Evolutionary conservation across 1,140 invertebrate species (phyloP).

Genomic region (Dinoponera quadriceps): DNA sequence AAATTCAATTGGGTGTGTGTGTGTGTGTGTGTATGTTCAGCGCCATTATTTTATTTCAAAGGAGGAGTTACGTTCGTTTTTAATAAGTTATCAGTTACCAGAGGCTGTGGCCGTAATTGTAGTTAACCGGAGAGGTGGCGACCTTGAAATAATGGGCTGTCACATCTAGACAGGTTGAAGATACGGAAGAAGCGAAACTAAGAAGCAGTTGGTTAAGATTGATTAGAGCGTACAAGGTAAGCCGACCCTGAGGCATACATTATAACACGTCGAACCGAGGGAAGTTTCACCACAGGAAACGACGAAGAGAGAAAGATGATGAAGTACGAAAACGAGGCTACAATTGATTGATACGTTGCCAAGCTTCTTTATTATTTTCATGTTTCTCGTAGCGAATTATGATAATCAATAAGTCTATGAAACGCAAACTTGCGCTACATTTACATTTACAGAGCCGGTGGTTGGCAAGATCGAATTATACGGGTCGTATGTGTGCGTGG

Average conservation of each 20-base stretch:
- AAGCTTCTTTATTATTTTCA: constrained; percentile 14
- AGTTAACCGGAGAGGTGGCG: constrained; percentile 38
- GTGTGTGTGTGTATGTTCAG: no score
- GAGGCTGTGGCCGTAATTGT: background rate
- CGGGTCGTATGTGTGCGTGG: background rate
- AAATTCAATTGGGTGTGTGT: no score
- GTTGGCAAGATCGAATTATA: background rate
- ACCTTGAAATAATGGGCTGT: constrained; percentile 64
- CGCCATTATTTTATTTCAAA: no score
- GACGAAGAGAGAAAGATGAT: background rate
- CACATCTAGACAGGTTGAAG: constrained; percentile 61
- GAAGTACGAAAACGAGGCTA: background rate
- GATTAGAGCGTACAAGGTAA: constrained; percentile 47
- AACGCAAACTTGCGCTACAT: background rate
- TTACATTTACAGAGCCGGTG: no score
- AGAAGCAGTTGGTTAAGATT: constrained; percentile 52
- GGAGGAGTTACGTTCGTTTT: constrained; percentile 4
- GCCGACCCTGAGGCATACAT: constrained; percentile 9
- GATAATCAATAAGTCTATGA: background rate
- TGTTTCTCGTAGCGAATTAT: background rate
- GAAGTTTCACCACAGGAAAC: background rate
- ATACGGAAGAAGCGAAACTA: constrained; percentile 58
- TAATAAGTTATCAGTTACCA: background rate
- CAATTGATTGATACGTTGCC: constrained; percentile 36
- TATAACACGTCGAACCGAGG: constrained; percentile 30